These are phyloP conservation scores for Aptenodytes patagonicus DNA, from an alignment of 2,113 vertebrate genomes.

Conservation along the genomic window DNA sequence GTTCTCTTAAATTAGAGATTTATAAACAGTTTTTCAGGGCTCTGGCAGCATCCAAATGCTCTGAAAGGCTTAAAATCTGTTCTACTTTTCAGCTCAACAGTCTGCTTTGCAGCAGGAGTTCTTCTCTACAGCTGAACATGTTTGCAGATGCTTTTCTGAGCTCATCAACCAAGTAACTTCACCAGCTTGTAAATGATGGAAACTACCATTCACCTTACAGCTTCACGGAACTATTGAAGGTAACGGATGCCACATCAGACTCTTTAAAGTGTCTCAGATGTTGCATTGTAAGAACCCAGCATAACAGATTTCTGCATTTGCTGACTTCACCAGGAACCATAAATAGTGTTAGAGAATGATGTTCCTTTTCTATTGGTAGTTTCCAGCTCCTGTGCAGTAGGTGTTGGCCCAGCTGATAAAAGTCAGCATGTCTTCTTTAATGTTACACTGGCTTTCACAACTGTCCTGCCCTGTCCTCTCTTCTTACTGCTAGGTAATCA, in stretches of 20 bases:
- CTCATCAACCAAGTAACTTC: conserved; percentile 73
- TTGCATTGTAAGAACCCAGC: background rate
- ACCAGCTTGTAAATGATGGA: conserved; percentile 46
- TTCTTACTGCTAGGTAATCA: background rate
- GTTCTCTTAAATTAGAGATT: background rate
- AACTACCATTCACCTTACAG: background rate
- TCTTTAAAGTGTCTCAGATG: background rate
- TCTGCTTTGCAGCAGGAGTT: conserved; percentile 59
- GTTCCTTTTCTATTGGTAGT: background rate
- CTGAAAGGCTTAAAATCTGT: background rate
- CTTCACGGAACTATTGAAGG: background rate
- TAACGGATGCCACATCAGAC: background rate
- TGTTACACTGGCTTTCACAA: background rate
- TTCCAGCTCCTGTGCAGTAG: background rate
- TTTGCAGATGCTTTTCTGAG: conserved; percentile 72
- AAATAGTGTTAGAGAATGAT: background rate
- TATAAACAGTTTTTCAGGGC: background rate
- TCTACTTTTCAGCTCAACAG: conserved; percentile 63
- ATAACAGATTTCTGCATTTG: background rate
- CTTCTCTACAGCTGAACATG: conserved; percentile 68
- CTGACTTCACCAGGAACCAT: background rate
- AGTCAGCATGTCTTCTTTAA: background rate
- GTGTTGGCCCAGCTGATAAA: background rate
- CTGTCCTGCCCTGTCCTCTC: background rate
- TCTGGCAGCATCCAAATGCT: background rate